Conservation (phyloP, 2,113 vertebrate species). For the Acanthisitta chloris region DNA sequence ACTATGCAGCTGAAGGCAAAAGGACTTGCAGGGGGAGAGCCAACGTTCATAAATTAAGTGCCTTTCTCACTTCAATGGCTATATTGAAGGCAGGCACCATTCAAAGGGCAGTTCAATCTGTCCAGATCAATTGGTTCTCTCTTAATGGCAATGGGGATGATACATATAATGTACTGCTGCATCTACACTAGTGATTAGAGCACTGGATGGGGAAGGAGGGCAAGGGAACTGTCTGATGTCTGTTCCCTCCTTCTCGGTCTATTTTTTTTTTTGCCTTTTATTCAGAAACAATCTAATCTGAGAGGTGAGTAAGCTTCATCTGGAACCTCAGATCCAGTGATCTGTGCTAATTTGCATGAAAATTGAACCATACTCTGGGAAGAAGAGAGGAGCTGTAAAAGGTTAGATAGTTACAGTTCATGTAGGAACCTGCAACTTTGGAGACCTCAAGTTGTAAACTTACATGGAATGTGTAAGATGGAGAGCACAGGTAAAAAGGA, state of each 20-base stretch:
- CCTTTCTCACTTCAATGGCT: background rate
- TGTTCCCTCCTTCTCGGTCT: background rate
- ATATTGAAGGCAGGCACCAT: background rate
- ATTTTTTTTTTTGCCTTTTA: background rate
- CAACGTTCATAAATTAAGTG: background rate
- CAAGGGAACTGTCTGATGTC: background rate
- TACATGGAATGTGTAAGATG: background rate
- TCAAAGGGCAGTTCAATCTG: background rate
- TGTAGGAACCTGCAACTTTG: background rate
- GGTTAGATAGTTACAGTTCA: background rate
- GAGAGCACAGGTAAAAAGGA: background rate
- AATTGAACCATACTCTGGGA: background rate
- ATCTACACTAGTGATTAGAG: background rate
- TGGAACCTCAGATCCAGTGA: background rate
- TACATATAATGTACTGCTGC: background rate
- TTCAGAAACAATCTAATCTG: background rate
- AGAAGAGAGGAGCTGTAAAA: background rate
- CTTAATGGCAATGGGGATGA: background rate
- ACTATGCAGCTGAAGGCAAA: fast-evolving
- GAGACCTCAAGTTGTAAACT: background rate
- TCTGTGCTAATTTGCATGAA: background rate
- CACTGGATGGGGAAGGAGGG: background rate
- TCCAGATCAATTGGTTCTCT: background rate
- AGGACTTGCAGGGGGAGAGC: background rate
- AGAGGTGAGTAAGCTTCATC: background rate